Percentiles rank a stretch among this genome's conserved stretches.
phyloP scores from a whole-genome alignment of 2,797 vertebrate species.

The Hipposideros larvatus region DNA sequence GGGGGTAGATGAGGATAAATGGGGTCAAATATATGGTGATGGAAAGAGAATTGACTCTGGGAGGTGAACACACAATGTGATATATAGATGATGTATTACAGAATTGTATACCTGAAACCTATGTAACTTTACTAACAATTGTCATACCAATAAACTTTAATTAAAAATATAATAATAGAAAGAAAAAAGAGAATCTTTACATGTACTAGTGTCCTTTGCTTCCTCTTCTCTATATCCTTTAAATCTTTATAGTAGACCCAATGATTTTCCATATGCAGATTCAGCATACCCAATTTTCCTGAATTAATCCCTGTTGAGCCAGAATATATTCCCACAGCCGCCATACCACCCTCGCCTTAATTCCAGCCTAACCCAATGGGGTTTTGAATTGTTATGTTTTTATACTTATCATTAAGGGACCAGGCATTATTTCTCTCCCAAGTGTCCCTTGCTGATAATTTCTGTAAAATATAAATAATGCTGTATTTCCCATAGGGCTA shows the following conservation, averaged over 20 bases:
- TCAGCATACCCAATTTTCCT: not conserved
- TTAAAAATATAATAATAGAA: too few species aligned
- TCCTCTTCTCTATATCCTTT: not conserved
- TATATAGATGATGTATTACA: too few species aligned
- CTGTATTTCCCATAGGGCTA: not conserved
- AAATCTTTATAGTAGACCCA: not conserved
- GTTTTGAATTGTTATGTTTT: not conserved
- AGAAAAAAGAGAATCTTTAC: not conserved
- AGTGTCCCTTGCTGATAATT: not conserved
- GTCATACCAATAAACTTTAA: too few species aligned
- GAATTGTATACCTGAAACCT: too few species aligned
- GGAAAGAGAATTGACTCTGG: too few species aligned
- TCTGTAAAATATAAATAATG: conserved; percentile 17
- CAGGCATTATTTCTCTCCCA: not conserved
- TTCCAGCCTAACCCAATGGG: not conserved
- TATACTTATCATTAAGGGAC: not conserved
- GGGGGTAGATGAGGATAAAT: too few species aligned
- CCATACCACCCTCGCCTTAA: not conserved
- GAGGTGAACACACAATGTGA: too few species aligned
- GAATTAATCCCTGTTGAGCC: conserved; percentile 4
- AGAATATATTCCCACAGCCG: not conserved
- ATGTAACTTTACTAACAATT: too few species aligned
- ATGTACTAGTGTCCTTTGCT: not conserved
- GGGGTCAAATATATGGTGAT: too few species aligned
- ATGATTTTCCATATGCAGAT: not conserved